A percentile compares a stretch with the other conserved stretches of the same genome.
Evolutionary conservation across 2,888 invertebrate genomes (phyloP).

Genomic region (Ecliptopera silaceata): DNA sequence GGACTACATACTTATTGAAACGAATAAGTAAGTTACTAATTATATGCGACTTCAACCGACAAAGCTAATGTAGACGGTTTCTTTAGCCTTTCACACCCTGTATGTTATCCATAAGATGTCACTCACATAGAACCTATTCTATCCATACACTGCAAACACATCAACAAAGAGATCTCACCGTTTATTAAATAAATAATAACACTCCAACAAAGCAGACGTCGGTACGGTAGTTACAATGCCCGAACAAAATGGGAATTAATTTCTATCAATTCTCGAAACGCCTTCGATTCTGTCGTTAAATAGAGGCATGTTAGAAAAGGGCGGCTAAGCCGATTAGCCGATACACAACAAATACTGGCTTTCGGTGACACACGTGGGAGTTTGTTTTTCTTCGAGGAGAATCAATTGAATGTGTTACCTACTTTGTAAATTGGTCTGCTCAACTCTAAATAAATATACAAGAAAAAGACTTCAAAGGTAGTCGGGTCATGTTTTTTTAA

Average conservation of each 20-base stretch:
- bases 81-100: background rate
- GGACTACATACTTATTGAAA: too few relatives aligned
- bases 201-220: constrained; percentile 63
- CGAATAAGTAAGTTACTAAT: too few relatives aligned
- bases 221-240: constrained; percentile 68
- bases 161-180: constrained; percentile 67
- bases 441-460: constrained; percentile 4
- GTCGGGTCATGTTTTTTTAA: too few relatives aligned
- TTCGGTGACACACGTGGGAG: constrained; percentile 65
- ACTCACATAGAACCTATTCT: constrained; percentile 8
- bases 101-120: constrained; percentile 11
- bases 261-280: constrained; percentile 78
- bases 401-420: constrained; percentile 32
- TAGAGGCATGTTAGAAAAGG: constrained; percentile 57
- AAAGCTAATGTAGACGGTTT: background rate
- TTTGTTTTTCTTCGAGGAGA: constrained; percentile 52
- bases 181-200: constrained; percentile 81
- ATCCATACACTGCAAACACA: constrained; percentile 57
- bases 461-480: too few relatives aligned
- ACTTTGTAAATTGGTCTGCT: constrained; percentile 28
- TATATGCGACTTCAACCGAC: too few relatives aligned
- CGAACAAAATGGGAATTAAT: constrained; percentile 80
- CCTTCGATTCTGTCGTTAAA: constrained; percentile 68
- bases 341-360: constrained; percentile 73
- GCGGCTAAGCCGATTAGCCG: constrained; percentile 77